These are phyloP conservation scores for Ophioninae sp. DNA, from an alignment of 2,888 invertebrate genomes.

Conservation along the genomic window DNA sequence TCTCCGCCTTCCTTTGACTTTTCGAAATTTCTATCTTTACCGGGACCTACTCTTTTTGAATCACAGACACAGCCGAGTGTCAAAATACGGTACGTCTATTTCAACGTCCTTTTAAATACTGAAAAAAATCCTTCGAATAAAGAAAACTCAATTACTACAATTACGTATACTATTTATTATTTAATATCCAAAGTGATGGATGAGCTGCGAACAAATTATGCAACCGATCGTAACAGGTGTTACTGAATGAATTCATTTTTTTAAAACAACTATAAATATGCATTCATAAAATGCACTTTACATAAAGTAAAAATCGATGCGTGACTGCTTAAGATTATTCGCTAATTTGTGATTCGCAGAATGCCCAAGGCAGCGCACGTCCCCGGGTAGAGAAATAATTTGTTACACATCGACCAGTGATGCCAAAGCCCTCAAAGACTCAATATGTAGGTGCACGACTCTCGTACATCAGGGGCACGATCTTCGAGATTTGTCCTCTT, in stretches of 20 bases:
- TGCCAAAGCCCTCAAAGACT: conserved; percentile 68
- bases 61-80: neutral
- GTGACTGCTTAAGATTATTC: neutral
- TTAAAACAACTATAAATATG: neutral
- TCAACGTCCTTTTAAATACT: conserved; percentile 14
- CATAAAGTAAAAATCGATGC: conserved; percentile 39
- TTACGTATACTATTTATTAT: conserved; percentile 49
- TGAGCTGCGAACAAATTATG: conserved; percentile 65
- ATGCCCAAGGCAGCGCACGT: conserved; percentile 74
- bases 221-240: conserved; percentile 71
- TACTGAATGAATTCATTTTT: conserved; percentile 30
- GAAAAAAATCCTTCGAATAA: conserved; percentile 24
- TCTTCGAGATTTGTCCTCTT: conserved; percentile 73
- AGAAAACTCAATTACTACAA: neutral
- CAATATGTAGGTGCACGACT: conserved; percentile 77
- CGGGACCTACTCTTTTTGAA: neutral
- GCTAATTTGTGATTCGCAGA: conserved; percentile 68
- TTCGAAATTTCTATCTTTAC: neutral
- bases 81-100: neutral
- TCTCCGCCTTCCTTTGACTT: neutral
- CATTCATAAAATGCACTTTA: conserved; percentile 25
- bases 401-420: conserved; percentile 76
- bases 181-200: conserved; percentile 46
- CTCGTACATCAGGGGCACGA: conserved; percentile 78
- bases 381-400: conserved; percentile 76